These are phyloP conservation scores for Melitaea cinxia DNA, from an alignment of 1,140 invertebrate species.

Conservation along the genomic window DNA sequence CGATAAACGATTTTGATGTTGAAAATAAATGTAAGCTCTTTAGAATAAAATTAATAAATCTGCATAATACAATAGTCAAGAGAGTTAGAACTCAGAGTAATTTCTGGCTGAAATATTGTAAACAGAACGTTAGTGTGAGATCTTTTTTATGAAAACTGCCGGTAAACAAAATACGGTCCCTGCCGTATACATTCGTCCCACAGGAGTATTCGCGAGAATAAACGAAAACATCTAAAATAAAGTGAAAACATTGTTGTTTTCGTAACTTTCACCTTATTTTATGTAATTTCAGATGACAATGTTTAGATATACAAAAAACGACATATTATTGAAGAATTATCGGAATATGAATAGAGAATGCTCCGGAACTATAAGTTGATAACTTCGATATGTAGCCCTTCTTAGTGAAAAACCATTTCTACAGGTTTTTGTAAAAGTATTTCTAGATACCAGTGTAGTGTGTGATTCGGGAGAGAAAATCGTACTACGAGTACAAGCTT, in stretches of 20 bases:
- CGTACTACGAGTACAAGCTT: too few relatives aligned
- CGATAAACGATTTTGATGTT: too few relatives aligned
- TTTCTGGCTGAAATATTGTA: constrained; percentile 17
- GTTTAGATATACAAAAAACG: constrained; percentile 12
- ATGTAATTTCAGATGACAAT: constrained; percentile 13
- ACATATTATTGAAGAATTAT: too few relatives aligned
- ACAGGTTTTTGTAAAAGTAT: too few relatives aligned
- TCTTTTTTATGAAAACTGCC: constrained; percentile 20
- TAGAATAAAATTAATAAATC: too few relatives aligned
- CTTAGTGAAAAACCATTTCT: too few relatives aligned
- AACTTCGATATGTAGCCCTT: too few relatives aligned
- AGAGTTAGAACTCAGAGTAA: background rate
- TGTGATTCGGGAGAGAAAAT: too few relatives aligned
- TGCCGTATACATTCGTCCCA: constrained; percentile 11
- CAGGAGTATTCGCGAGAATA: constrained; percentile 21
- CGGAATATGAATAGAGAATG: too few relatives aligned
- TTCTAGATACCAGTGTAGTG: too few relatives aligned
- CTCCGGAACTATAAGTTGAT: too few relatives aligned
- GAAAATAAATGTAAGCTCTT: too few relatives aligned
- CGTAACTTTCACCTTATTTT: constrained; percentile 10
- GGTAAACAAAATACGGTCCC: constrained; percentile 15
- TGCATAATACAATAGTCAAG: background rate
- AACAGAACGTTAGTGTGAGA: constrained; percentile 13
- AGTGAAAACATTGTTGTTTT: constrained; percentile 28
- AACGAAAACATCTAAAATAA: constrained; percentile 31